phyloP scores from a whole-genome alignment of 2,888 invertebrate species.

The Ryuthela nishihirai region DNA sequence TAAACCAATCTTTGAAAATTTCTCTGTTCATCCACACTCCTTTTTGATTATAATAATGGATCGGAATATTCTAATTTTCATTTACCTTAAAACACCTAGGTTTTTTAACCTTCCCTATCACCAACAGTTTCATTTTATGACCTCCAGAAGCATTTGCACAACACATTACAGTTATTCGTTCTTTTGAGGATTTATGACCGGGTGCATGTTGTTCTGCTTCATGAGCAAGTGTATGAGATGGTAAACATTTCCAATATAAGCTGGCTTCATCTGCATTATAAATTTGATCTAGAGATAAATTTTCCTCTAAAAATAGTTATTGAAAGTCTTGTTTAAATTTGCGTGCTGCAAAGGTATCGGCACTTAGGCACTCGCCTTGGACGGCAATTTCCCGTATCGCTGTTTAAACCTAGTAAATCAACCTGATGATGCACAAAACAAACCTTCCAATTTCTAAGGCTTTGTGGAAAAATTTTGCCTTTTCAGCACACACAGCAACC shows the following conservation, averaged over 20 bases:
- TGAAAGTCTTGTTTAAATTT: slow-evolving; percentile 7
- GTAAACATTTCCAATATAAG: slow-evolving; percentile 10
- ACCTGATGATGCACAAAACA: slow-evolving; percentile 1
- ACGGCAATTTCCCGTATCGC: slow-evolving; percentile 1
- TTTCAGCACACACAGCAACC: too few relatives aligned
- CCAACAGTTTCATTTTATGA: slow-evolving; percentile 1
- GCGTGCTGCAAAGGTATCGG: slow-evolving; percentile 8
- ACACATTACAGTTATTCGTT: slow-evolving; percentile 9
- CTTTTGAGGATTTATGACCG: slow-evolving; percentile 6
- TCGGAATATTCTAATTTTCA: not conserved
- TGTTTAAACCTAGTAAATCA: slow-evolving; percentile 8
- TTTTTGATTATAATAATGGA: slow-evolving; percentile 2
- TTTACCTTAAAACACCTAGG: slow-evolving; percentile 8
- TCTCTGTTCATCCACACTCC: slow-evolving; percentile 5
- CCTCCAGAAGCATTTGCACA: slow-evolving; percentile 4
- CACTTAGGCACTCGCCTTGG: not conserved
- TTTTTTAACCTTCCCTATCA: slow-evolving; percentile 4
- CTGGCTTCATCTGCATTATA: slow-evolving; percentile 23
- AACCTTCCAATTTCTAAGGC: not conserved
- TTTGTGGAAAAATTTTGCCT: slow-evolving; percentile 1
- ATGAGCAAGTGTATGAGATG: slow-evolving; percentile 3
- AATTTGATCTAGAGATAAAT: slow-evolving; percentile 8
- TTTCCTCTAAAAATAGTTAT: too few relatives aligned
- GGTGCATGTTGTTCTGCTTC: not conserved
- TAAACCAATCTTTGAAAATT: slow-evolving; percentile 4